Conservation (phyloP, 1,140 invertebrate genomes). For the Elysia chlorotica region DNA sequence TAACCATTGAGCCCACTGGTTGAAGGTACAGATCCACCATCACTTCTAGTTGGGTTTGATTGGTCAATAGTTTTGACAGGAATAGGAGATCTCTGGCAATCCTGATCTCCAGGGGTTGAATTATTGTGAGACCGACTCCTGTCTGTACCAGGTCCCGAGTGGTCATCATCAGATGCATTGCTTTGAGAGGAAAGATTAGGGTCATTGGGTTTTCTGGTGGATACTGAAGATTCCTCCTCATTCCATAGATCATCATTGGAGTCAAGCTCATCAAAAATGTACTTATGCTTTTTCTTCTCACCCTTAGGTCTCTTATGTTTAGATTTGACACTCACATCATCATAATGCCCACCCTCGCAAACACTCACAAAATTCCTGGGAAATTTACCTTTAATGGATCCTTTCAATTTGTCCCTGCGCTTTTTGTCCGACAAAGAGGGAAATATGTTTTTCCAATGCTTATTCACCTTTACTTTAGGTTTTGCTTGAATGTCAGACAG, state of each 20-base stretch:
- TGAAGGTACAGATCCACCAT: too few species aligned
- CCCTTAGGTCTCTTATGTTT: neutral
- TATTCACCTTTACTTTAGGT: neutral
- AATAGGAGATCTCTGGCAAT: too few species aligned
- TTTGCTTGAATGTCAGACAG: neutral
- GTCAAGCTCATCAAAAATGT: slow-evolving; percentile 15
- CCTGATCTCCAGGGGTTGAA: too few species aligned
- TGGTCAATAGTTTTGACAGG: too few species aligned
- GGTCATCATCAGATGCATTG: neutral
- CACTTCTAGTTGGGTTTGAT: too few species aligned
- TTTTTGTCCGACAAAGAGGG: neutral
- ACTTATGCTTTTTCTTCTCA: neutral
- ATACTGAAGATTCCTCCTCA: neutral
- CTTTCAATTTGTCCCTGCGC: neutral
- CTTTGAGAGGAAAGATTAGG: neutral
- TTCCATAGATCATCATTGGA: slow-evolving; percentile 14
- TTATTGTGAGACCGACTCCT: too few species aligned
- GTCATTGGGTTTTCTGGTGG: neutral
- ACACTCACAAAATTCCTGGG: slow-evolving; percentile 4
- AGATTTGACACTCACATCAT: neutral
- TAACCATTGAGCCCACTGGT: too few species aligned
- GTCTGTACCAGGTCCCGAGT: too few species aligned
- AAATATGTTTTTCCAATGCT: neutral
- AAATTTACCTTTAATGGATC: neutral
- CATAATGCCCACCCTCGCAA: neutral